These are phyloP conservation scores for Heterochromis multidens DNA, from an alignment of 2,113 vertebrate genomes.

Conservation along the genomic window DNA sequence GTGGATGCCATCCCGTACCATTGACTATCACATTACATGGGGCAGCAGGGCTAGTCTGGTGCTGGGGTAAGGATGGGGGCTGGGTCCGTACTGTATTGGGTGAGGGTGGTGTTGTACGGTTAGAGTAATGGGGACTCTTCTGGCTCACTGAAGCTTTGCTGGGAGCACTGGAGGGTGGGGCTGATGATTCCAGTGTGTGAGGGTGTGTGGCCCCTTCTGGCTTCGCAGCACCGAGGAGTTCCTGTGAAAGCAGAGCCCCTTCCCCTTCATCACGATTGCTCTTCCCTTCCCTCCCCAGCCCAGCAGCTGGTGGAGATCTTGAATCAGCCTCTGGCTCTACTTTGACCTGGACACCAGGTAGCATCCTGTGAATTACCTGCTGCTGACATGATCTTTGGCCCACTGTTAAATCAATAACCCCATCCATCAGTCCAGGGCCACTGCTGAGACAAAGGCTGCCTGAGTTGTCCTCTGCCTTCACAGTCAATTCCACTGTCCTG, in stretches of 20 bases:
- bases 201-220: constrained; percentile 23
- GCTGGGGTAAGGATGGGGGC: constrained; percentile 65
- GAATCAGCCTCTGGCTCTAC: constrained; percentile 81
- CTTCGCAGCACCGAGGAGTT: constrained; percentile 45
- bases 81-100: constrained; percentile 64
- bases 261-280: constrained; percentile 60
- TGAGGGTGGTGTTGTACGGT: constrained; percentile 1
- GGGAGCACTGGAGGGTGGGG: constrained; percentile 75
- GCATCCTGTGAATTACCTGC: constrained; percentile 90
- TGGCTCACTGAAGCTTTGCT: constrained; percentile 56
- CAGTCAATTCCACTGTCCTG: constrained; percentile 85
- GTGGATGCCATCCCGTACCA: constrained; percentile 78
- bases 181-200: constrained; percentile 72
- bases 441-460: constrained; percentile 71
- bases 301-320: constrained; percentile 43
- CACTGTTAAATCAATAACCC: constrained; percentile 95
- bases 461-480: constrained; percentile 84
- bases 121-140: constrained; percentile 42
- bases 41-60: constrained; percentile 69
- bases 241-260: constrained; percentile 22
- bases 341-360: constrained; percentile 84
- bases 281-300: constrained; percentile 36
- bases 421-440: constrained; percentile 81
- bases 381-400: constrained; percentile 87
- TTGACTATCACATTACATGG: constrained; percentile 98